Conservation (phyloP, 1,140 invertebrate genomes). For the Rhagoletis zephyria region DNA sequence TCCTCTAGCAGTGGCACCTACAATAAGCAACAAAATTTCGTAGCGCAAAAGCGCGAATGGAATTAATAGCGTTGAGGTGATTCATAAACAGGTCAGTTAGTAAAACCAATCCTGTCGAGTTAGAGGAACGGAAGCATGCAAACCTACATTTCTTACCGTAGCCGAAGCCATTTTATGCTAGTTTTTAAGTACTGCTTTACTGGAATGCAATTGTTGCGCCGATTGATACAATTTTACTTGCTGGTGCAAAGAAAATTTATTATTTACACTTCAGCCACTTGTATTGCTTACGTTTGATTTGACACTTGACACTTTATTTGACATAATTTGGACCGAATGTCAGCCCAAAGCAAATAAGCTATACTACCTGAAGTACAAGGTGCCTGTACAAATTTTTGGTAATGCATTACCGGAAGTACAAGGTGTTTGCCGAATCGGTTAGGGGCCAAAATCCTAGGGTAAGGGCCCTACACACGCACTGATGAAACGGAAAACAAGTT, state of each 20-base stretch:
- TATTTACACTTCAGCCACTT: constrained; percentile 17
- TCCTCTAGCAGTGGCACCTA: constrained; percentile 87
- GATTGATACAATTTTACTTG: background rate
- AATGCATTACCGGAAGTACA: too few species aligned
- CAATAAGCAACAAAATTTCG: background rate
- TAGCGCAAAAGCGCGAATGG: background rate
- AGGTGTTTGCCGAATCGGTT: too few species aligned
- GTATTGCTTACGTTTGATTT: constrained; percentile 14
- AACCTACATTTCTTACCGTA: constrained; percentile 73
- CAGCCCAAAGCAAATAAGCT: too few species aligned
- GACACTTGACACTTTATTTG: too few species aligned
- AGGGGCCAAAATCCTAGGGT: too few species aligned
- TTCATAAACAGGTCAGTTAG: constrained; percentile 39
- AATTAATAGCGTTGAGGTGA: background rate
- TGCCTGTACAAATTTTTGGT: too few species aligned
- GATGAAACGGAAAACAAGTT: too few species aligned
- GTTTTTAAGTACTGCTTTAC: background rate
- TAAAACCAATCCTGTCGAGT: constrained; percentile 15
- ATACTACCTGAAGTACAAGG: too few species aligned
- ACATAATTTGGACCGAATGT: too few species aligned
- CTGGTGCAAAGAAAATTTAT: background rate
- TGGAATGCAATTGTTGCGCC: background rate
- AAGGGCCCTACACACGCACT: too few species aligned
- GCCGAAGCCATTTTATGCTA: constrained; percentile 67
- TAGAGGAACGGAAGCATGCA: constrained; percentile 25